Percentiles rank a stretch among this genome's conserved stretches.
Conservation (phyloP, 2,888 invertebrate genomes). For the Erebia aethiops region DNA sequence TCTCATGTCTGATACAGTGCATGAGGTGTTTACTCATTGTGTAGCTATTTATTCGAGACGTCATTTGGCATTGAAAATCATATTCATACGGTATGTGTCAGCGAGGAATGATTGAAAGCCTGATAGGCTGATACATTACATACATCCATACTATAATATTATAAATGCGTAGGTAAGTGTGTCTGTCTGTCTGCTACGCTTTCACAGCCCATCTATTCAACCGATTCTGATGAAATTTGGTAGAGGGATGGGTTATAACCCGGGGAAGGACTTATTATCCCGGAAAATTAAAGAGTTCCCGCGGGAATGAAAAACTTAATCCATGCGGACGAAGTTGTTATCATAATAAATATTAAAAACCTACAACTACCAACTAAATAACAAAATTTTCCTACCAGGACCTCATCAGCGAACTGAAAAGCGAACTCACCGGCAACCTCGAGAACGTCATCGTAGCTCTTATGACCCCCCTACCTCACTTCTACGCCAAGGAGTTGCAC, state of each 20-base stretch:
- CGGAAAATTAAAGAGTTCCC: no score
- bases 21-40: conserved; percentile 21
- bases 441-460: conserved; percentile 95
- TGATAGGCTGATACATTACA: background rate
- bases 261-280: no score
- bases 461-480: conserved; percentile 95
- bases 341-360: no score
- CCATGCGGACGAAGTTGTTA: no score
- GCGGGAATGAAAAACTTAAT: no score
- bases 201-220: no score
- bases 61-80: conserved; percentile 21
- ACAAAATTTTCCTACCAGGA: conserved; percentile 72
- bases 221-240: no score
- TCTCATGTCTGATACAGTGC: no score
- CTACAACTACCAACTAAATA: background rate
- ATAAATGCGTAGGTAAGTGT: no score
- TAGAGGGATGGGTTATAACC: no score
- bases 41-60: conserved; percentile 18
- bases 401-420: conserved; percentile 91
- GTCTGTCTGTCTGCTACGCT: no score
- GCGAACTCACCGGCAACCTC: conserved; percentile 94
- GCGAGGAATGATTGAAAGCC: background rate
- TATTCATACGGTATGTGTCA: background rate
- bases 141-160: no score
- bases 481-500: conserved; percentile 94